phyloP scores from a whole-genome alignment of 2,888 invertebrate species.

The Shargacucullia verbasci region DNA sequence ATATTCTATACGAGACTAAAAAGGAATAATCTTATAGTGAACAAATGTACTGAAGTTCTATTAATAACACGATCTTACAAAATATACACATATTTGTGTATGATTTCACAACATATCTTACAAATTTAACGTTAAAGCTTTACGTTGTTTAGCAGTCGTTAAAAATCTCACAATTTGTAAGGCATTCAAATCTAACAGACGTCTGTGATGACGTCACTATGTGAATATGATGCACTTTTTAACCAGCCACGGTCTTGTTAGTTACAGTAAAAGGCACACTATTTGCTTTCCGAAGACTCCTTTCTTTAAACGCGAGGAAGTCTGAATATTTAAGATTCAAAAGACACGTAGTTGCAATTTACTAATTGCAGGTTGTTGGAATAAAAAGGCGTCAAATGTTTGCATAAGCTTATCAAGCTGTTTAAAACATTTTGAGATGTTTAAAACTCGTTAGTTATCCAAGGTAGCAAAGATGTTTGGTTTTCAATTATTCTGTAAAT shows the following conservation, averaged over 20 bases:
- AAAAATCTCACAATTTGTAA: not conserved
- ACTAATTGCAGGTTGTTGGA: constrained; percentile 22
- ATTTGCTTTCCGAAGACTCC: constrained; percentile 17
- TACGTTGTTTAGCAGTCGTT: not conserved
- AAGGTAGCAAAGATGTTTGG: too few species aligned
- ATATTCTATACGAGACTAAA: too few species aligned
- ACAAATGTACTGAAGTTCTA: too few species aligned
- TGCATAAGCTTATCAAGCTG: too few species aligned
- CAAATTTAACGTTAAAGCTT: too few species aligned
- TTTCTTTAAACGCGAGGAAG: constrained; percentile 18
- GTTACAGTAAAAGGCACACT: constrained; percentile 33
- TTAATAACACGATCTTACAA: too few species aligned
- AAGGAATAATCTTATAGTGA: too few species aligned
- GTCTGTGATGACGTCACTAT: constrained; percentile 15
- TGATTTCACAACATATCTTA: too few species aligned
- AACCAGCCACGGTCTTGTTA: constrained; percentile 21
- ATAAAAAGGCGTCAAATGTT: constrained; percentile 13
- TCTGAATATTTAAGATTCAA: constrained; percentile 2
- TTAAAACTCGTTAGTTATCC: too few species aligned
- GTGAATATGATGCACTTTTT: constrained; percentile 38
- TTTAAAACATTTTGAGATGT: too few species aligned
- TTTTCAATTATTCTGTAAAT: too few species aligned
- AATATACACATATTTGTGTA: too few species aligned
- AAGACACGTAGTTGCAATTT: constrained; percentile 20
- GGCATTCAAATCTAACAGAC: constrained; percentile 25